Evolutionary conservation across 2,888 invertebrate genomes (phyloP), one percentile per base, ranked within the genome.

Genomic region (Caprella mutica): DNA sequence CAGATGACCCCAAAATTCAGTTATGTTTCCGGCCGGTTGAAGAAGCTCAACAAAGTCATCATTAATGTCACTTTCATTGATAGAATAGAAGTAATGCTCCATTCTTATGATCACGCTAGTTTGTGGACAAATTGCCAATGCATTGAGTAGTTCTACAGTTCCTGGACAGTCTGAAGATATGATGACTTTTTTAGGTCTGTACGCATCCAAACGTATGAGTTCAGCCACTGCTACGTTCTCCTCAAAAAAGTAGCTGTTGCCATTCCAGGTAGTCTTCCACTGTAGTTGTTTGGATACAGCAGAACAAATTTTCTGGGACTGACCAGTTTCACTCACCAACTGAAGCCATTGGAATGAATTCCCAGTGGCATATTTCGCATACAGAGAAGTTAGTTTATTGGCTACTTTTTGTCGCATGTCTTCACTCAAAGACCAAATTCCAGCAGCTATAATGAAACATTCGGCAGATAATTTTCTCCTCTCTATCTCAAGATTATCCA

Each of bases 11-110:
- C 63, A 63, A 17, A 50, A 60, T 33, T 59, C 59, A 19, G 52
- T 50, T 8, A 63, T 38, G 14, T 59, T 63, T 21, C 63, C 63
- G 8, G 63, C 52, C n/a, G 63, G 63, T 39, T 63, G 63, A 12
- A 63, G 48, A 3, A 59, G 55, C 38, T 55, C 52, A 14, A 63
- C 58, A 27, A 59, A 42, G 9, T 57, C 54, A 35, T 63, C 63
- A 29, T 55, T 56, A 29, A 51, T 55, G 5, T n/a, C 43, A 8
- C 38, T n/a, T 8, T 59, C 56, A 26, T 56, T 59, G 59, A 59
- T 59, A 3, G 55, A 30, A 26, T 58, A 59, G 50, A 63, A 63
- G 46, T 63, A 57, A n/a, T 48, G 40, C 42, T 59, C 59, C 30
- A 59, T 57, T n/a, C 63, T 54, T 29, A 63, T 44, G 40, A 59